Base-by-base conservation (phyloP, 2,888 invertebrate genomes). In the Empis stercorea region DNA sequence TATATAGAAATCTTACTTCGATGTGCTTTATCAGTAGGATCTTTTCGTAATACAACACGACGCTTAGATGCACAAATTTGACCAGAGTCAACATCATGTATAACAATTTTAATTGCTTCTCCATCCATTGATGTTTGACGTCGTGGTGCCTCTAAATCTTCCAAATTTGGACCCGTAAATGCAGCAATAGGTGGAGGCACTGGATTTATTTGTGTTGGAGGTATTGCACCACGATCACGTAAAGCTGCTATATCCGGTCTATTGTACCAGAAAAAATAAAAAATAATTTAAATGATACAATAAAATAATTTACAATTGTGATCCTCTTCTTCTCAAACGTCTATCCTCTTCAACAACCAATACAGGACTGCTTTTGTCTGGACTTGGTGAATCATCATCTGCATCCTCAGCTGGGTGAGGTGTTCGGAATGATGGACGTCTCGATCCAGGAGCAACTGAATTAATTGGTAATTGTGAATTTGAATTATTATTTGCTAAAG, bases 101-200 rank as follows among this genome's bases (percentile, higher is more conserved):
- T 92, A 55, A 92, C 89, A 56, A 92, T 92, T 65, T 89, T 84
- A 59, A 92, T 92, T 53, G 88, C 88, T 65, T 92, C 91, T 2
- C 91, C 91, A 61, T 91, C 91, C 50, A 85, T 86, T 16, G 89
- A 87, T 61, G 87, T 86, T 61, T 91, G 89, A 6, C 89, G 74
- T 39, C 85, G 68, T 5, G 76, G 74, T 36, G 78, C 73, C 52
- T 78, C 75, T 23, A 79, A 73, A 58, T 80, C 80, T 56, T 80
- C 73, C 53, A 78, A 74, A 53, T 78, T 76, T 50, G 78, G 70
- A 47, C 68, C 68, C 10, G 68, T 66, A 46, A 67, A 68, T 30
- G 68, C 53, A 14, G 68, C 67, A 56, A 66, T 59, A 7, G 67
- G 67, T 13, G 67, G 60, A 58, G 59, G 73, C 59, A 59, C 73